Percentiles rank a stretch among this genome's conserved stretches.
Conservation (phyloP, 1,140 invertebrate genomes). For the Chymomyza costata region DNA sequence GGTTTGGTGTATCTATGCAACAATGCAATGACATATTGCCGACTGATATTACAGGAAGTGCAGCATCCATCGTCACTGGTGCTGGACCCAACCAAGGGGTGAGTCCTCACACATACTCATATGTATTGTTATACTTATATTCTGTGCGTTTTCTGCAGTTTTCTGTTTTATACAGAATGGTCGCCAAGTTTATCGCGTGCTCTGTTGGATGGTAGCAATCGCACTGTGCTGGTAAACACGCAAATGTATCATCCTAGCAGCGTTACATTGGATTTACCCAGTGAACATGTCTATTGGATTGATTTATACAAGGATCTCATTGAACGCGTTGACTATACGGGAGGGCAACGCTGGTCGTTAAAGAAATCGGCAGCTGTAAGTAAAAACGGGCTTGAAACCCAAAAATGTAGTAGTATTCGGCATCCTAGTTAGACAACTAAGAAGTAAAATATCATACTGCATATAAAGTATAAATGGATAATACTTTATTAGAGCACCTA, state of each 20-base stretch:
- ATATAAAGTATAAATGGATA: too few relatives aligned
- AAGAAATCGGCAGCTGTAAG: conserved; percentile 77
- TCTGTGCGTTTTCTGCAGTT: conserved; percentile 71
- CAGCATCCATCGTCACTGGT: conserved; percentile 86
- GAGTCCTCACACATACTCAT: conserved; percentile 8
- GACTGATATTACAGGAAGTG: conserved; percentile 82
- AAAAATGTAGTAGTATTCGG: background rate
- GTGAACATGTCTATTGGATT: conserved; percentile 85
- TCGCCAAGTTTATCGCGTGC: conserved; percentile 82
- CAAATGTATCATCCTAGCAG: conserved; percentile 86
- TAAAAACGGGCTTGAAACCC: conserved; percentile 9
- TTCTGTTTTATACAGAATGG: conserved; percentile 88
- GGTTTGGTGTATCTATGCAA: conserved; percentile 85
- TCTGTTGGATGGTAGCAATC: conserved; percentile 79
- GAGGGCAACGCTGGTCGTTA: conserved; percentile 80
- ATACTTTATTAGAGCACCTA: too few relatives aligned
- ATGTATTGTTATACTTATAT: background rate
- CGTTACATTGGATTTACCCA: conserved; percentile 84
- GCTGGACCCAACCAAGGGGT: conserved; percentile 87
- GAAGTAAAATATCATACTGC: too few relatives aligned
- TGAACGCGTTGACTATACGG: conserved; percentile 83
- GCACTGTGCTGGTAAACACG: conserved; percentile 77
- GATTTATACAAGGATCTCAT: conserved; percentile 86
- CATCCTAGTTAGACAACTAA: too few relatives aligned
- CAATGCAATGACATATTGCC: conserved; percentile 79